Conservation (phyloP, 2,888 invertebrate genomes). For the Eugnorisma glareosa region DNA sequence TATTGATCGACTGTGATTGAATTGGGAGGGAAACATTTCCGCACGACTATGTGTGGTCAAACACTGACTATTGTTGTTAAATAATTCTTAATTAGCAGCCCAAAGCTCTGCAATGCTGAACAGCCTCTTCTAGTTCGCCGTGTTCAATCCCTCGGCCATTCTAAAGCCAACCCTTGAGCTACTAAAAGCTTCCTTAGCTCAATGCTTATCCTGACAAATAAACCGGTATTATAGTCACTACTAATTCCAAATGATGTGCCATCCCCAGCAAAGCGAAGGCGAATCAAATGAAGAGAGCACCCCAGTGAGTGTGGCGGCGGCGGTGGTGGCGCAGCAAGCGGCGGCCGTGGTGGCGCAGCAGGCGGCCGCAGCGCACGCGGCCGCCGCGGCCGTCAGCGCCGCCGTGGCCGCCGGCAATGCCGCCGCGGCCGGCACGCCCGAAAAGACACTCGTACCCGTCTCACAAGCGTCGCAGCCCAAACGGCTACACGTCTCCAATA, state of each 20-base stretch:
- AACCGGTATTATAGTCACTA: background rate
- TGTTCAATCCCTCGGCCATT: background rate
- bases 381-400: constrained; percentile 84
- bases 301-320: constrained; percentile 88
- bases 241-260: constrained; percentile 24
- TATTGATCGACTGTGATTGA: constrained; percentile 15
- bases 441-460: constrained; percentile 89
- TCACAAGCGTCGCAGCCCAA: constrained; percentile 94
- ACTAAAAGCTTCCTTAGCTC: background rate
- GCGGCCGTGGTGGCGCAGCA: constrained; percentile 84
- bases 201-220: background rate
- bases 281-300: constrained; percentile 90
- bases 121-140: background rate
- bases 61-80: background rate
- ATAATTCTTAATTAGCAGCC: background rate
- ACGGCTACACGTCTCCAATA: constrained; percentile 99
- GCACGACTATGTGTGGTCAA: background rate
- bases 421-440: constrained; percentile 83
- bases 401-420: constrained; percentile 78
- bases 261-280: constrained; percentile 82
- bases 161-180: background rate
- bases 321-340: constrained; percentile 82
- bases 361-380: constrained; percentile 89
- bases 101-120: background rate
- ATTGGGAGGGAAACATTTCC: background rate